phyloP scores from a whole-genome alignment of 2,888 invertebrate species.

The Microctonus hyperodae region DNA sequence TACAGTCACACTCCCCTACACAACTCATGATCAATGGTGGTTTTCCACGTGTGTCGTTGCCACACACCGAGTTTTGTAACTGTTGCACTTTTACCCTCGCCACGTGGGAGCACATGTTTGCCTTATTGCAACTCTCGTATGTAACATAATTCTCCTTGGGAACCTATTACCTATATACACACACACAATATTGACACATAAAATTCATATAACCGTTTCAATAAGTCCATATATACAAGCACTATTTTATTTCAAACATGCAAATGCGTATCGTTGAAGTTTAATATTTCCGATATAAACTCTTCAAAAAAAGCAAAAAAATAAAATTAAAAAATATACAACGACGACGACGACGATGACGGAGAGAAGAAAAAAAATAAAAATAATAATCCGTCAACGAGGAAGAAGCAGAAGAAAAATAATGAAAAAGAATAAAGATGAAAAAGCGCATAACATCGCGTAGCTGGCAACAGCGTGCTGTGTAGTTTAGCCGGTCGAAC shows the following conservation, averaged over 20 bases:
- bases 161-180: background rate
- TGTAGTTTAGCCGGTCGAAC: conserved; percentile 29
- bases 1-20: conserved; percentile 21
- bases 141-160: background rate
- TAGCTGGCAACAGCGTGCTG: conserved; percentile 17
- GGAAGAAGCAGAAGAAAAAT: background rate
- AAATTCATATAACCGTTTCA: conserved; percentile 6
- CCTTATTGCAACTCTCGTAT: conserved; percentile 10
- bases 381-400: background rate
- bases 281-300: background rate
- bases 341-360: conserved; percentile 9
- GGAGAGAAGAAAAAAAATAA: background rate
- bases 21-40: conserved; percentile 53
- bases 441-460: conserved; percentile 23
- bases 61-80: conserved; percentile 41
- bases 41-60: conserved; percentile 37
- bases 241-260: conserved; percentile 5
- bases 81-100: conserved; percentile 43
- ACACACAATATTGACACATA: background rate
- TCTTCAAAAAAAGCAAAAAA: background rate
- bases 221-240: background rate
- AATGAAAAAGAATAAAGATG: background rate
- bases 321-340: background rate
- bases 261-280: background rate
- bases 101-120: conserved; percentile 36